Conservation (phyloP, 2,888 invertebrate genomes). For the Dioctria rufipes region DNA sequence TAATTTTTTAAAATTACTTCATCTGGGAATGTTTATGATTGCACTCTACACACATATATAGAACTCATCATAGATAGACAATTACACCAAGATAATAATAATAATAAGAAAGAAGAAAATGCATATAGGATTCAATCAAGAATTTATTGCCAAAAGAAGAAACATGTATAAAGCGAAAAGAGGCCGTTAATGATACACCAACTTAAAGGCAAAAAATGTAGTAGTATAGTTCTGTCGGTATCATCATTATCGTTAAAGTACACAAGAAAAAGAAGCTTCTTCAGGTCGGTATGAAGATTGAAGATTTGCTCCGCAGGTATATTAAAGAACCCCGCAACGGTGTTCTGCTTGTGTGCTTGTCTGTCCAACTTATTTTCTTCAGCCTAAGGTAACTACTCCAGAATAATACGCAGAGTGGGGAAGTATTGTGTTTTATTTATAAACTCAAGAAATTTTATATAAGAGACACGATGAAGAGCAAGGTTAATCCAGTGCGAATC, state of each 20-base stretch:
- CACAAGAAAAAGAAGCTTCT: background rate
- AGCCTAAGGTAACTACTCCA: background rate
- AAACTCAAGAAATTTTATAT: conserved; percentile 58
- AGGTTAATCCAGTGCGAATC: conserved; percentile 60
- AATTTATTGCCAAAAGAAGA: background rate
- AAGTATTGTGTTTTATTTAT: conserved; percentile 15
- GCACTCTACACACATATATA: too few relatives aligned
- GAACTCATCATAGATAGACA: background rate
- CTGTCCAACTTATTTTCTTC: conserved; percentile 24
- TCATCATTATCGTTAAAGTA: background rate
- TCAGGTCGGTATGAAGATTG: background rate
- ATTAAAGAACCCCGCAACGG: background rate
- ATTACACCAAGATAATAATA: background rate
- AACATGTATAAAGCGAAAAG: background rate
- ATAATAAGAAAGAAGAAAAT: background rate
- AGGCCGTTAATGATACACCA: background rate
- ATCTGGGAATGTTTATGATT: background rate
- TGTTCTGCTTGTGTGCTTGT: background rate
- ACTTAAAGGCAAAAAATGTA: background rate
- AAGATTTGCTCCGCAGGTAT: background rate
- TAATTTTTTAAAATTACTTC: background rate
- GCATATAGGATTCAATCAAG: background rate
- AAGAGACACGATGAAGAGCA: conserved; percentile 60
- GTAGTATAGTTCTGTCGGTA: background rate
- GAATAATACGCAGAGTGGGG: conserved; percentile 16